A percentile compares a stretch with the other conserved stretches of the same genome.
Evolutionary conservation across 2,113 vertebrate genomes (phyloP).

Genomic region (Dunckerocampus dactyliophorus): DNA sequence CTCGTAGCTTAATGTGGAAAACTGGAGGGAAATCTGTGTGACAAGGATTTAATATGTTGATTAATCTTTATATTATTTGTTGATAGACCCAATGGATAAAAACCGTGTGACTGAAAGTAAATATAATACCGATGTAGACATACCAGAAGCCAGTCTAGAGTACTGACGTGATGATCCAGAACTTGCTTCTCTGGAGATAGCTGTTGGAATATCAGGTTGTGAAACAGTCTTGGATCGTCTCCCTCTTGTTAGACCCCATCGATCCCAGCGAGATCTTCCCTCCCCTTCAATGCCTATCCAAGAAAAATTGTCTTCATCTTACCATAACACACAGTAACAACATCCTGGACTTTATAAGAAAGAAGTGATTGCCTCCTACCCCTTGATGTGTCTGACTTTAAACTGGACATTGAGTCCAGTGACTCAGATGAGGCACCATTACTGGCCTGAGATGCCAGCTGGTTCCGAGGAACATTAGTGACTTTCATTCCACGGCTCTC

Average conservation of each 20-base stretch:
- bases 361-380: slow-evolving; percentile 37
- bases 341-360: neutral
- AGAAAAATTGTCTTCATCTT: slow-evolving; percentile 1
- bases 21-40: slow-evolving; percentile 89
- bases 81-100: neutral
- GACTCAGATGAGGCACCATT: slow-evolving; percentile 84
- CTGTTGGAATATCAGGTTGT: slow-evolving; percentile 85
- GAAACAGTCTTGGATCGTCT: slow-evolving; percentile 83
- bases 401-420: slow-evolving; percentile 85
- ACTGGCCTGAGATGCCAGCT: slow-evolving; percentile 71
- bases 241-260: slow-evolving; percentile 85
- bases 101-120: neutral
- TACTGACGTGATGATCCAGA: slow-evolving; percentile 71
- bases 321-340: neutral
- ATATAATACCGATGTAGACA: neutral
- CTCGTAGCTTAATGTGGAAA: slow-evolving; percentile 97
- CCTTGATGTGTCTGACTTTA: slow-evolving; percentile 69
- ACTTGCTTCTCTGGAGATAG: slow-evolving; percentile 79
- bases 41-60: neutral
- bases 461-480: slow-evolving; percentile 77
- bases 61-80: neutral
- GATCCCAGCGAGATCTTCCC: slow-evolving; percentile 84
- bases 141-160: slow-evolving; percentile 85
- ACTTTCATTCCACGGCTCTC: slow-evolving; percentile 80
- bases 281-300: slow-evolving; percentile 60